A percentile compares a stretch with the other conserved stretches of the same genome.
Conservation (phyloP, 2,797 vertebrate species). For the Lithobates sylvaticus region DNA sequence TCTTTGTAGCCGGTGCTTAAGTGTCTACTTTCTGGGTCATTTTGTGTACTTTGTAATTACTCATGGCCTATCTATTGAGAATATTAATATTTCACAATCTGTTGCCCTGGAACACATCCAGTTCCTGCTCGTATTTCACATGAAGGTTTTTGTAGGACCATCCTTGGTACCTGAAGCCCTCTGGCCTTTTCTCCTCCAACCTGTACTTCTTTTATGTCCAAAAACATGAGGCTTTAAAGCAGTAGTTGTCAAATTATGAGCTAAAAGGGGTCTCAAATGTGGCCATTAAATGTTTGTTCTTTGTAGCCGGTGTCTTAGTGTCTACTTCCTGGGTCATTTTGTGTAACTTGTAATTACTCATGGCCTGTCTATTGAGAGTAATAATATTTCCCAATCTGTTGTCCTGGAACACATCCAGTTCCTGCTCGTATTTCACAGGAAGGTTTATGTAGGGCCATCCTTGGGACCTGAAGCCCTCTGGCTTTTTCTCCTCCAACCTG, state of each 20-base stretch:
- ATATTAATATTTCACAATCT: constrained; percentile 14
- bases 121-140: too few species aligned
- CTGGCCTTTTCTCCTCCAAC: too few species aligned
- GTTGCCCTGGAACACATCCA: not conserved
- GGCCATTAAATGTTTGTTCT: not conserved
- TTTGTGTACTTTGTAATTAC: not conserved
- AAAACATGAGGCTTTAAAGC: too few species aligned
- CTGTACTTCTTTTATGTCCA: too few species aligned
- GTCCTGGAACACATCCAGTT: not conserved
- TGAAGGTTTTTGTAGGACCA: too few species aligned
- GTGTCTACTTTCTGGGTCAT: constrained; percentile 15
- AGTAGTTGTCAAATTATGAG: too few species aligned
- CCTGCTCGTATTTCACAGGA: too few species aligned
- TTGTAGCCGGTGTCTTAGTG: not conserved
- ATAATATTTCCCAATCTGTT: not conserved
- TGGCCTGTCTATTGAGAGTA: not conserved
- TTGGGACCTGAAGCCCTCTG: too few species aligned
- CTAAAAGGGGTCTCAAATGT: too few species aligned
- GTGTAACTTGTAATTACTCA: not conserved
- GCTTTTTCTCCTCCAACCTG: too few species aligned
- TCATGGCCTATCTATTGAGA: not conserved
- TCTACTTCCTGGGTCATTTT: constrained; percentile 15
- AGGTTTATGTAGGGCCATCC: too few species aligned
- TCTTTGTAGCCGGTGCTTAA: not conserved
- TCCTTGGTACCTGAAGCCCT: too few species aligned